Evolutionary conservation across 2,888 invertebrate species (phyloP).

Genomic region (Lasiommata megera): DNA sequence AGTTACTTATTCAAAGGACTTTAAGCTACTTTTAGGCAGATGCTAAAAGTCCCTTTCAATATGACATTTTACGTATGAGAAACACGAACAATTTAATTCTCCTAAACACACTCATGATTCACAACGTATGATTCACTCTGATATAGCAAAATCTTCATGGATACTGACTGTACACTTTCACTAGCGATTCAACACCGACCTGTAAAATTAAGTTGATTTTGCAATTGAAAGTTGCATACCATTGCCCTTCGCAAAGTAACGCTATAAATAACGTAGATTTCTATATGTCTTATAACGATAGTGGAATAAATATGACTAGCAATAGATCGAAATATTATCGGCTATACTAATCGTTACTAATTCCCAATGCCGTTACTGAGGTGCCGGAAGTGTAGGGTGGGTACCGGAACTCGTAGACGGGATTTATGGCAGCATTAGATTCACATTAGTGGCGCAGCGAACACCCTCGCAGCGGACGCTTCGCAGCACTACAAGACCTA

Average conservation of each 20-base stretch:
- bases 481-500: conserved; percentile 17
- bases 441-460: conserved; percentile 43
- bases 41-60: no score
- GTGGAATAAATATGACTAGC: neutral
- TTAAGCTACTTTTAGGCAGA: no score
- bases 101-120: no score
- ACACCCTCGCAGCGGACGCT: conserved; percentile 20
- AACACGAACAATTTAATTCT: no score
- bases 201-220: neutral
- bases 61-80: no score
- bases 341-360: conserved; percentile 65
- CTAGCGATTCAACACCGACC: neutral
- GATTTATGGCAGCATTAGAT: conserved; percentile 73
- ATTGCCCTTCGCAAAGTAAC: no score
- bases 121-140: no score
- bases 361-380: conserved; percentile 57
- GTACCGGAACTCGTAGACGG: conserved; percentile 44
- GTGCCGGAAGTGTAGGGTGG: conserved; percentile 37
- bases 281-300: neutral
- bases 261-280: neutral
- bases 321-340: neutral
- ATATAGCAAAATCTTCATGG: no score
- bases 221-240: no score
- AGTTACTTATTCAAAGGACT: no score
- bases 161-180: no score